Evolutionary conservation across 2,888 invertebrate genomes (phyloP).

Genomic region (Eretmocerus hayati): DNA sequence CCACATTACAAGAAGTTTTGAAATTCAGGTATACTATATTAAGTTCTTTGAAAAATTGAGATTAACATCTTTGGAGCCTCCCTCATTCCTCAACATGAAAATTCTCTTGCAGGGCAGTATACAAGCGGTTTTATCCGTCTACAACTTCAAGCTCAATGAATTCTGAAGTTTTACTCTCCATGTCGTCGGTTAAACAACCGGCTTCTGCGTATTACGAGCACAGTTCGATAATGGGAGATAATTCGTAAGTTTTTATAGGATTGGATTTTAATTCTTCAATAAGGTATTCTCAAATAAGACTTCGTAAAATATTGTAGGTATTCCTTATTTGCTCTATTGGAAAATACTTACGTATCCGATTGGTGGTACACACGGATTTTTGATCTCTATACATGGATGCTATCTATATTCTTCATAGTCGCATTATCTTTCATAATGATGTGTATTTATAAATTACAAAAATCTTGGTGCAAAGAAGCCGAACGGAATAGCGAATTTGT

Average conservation of each 20-base stretch:
- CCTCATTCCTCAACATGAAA: slow-evolving; percentile 20
- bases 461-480: slow-evolving; percentile 12
- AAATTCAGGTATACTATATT: slow-evolving; percentile 39
- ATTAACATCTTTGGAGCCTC: neutral
- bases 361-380: slow-evolving; percentile 34
- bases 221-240: slow-evolving; percentile 23
- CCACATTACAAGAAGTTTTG: slow-evolving; percentile 36
- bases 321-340: slow-evolving; percentile 29
- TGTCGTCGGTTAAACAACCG: slow-evolving; percentile 25
- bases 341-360: slow-evolving; percentile 26
- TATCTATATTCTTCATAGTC: slow-evolving; percentile 24
- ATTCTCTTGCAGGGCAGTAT: no score
- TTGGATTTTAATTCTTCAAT: no score
- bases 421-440: slow-evolving; percentile 22
- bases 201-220: slow-evolving; percentile 28
- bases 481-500: slow-evolving; percentile 28
- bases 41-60: neutral
- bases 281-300: no score
- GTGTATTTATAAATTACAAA: slow-evolving; percentile 25
- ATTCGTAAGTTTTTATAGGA: slow-evolving; percentile 27
- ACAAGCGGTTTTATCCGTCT: no score
- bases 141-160: no score
- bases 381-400: slow-evolving; percentile 26
- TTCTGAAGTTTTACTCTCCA: slow-evolving; percentile 26
- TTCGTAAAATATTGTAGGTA: slow-evolving; percentile 30